These are phyloP conservation scores for Aspidiotus rigidus DNA, from an alignment of 2,888 invertebrate genomes.

Conservation along the genomic window DNA sequence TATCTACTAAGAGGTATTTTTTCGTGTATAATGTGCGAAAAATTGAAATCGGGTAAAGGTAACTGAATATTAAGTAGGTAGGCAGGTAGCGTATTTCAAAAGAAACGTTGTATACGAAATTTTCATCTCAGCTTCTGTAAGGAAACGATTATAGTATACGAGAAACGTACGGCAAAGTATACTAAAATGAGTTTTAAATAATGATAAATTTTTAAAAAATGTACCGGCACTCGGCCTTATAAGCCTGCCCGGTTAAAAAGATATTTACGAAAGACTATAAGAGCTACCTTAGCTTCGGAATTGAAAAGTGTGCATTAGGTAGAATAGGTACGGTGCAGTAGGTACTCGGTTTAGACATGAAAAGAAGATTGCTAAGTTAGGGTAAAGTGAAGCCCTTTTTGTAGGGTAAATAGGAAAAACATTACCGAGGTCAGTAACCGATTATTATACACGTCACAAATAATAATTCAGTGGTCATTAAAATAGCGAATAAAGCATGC, in stretches of 20 bases:
- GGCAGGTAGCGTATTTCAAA: too few relatives aligned
- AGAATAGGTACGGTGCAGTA: neutral
- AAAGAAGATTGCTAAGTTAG: constrained; percentile 32
- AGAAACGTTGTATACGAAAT: too few relatives aligned
- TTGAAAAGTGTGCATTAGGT: neutral
- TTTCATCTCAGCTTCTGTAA: too few relatives aligned
- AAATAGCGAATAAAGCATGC: neutral
- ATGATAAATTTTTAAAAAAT: neutral
- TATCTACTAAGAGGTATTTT: too few relatives aligned
- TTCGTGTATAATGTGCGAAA: too few relatives aligned
- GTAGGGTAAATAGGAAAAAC: constrained; percentile 31
- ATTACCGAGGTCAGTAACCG: constrained; percentile 33
- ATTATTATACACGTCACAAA: constrained; percentile 32
- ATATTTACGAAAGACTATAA: neutral
- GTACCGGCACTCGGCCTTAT: too few relatives aligned
- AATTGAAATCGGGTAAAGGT: too few relatives aligned
- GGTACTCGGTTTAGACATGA: constrained; percentile 25
- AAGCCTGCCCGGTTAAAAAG: neutral
- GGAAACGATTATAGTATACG: too few relatives aligned
- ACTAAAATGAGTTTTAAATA: neutral
- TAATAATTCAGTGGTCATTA: constrained; percentile 30
- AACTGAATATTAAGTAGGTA: too few relatives aligned
- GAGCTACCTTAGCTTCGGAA: neutral
- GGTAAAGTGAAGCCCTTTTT: constrained; percentile 33
- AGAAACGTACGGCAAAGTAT: neutral